phyloP scores from a whole-genome alignment of 37 sponge, comb jelly and placozoan genomes.

The Beroe forskalii region DNA sequence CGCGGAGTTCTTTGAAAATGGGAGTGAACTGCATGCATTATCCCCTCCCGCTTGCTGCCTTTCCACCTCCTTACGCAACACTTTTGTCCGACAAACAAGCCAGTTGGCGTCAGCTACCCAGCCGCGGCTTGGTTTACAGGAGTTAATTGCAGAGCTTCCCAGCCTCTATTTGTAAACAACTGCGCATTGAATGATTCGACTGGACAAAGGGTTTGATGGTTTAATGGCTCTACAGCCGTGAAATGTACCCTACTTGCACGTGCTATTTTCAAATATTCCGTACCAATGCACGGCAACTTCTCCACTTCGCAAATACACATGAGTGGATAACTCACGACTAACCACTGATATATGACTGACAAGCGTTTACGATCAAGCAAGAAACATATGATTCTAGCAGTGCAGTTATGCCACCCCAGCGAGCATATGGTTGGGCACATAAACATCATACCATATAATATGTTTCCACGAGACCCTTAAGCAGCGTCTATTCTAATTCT shows the following conservation, averaged over 20 bases:
- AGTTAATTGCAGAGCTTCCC: slow-evolving; percentile 39
- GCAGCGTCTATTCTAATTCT: background rate
- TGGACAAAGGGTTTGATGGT: slow-evolving; percentile 52
- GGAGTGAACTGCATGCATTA: slow-evolving; percentile 51
- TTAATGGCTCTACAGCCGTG: slow-evolving; percentile 14
- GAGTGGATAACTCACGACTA: too few relatives aligned
- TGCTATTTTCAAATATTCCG: background rate
- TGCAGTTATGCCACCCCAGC: too few relatives aligned
- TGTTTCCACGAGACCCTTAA: too few relatives aligned
- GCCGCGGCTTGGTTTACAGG: slow-evolving; percentile 38
- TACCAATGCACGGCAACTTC: background rate
- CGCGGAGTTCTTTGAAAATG: slow-evolving; percentile 46
- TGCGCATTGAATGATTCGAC: slow-evolving; percentile 13
- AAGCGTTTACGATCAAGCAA: too few relatives aligned
- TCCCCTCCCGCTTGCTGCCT: slow-evolving; percentile 5
- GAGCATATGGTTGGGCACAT: too few relatives aligned
- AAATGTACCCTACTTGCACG: slow-evolving; percentile 9
- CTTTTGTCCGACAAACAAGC: slow-evolving; percentile 51
- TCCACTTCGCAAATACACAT: too few relatives aligned
- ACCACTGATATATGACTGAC: too few relatives aligned
- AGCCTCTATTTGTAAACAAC: slow-evolving; percentile 41
- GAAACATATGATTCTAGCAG: too few relatives aligned
- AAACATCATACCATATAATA: too few relatives aligned
- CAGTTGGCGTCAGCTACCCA: slow-evolving; percentile 25
- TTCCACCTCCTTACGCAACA: slow-evolving; percentile 48